Evolutionary conservation across 2,888 invertebrate genomes (phyloP), one percentile per base, ranked within the genome.

Genomic region (Phengaris alcon): DNA sequence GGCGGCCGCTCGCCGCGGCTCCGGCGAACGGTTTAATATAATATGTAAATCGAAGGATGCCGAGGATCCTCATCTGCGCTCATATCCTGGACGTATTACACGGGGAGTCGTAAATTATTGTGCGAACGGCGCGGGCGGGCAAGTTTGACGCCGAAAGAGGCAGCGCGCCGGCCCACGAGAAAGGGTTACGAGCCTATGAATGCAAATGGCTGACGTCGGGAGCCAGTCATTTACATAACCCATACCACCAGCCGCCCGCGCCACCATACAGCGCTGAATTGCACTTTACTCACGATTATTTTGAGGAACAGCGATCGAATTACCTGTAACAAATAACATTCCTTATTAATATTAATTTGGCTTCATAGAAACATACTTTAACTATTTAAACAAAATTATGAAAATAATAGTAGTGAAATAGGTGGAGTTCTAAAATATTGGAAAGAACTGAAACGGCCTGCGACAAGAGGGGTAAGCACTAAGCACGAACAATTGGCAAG

Each of bases 101-200:
- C 85, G 82, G 90, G 88, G 89, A 87, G 86, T 91, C 92, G 90
- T 93, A 93, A 93, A 93, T 93, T 90, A 91, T 90, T 87, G 88
- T 89, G 88, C 86, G 87, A 90, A 90, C 90, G 88, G 87, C 89
- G 84, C 89, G 70, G 46, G 52, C 48, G 84, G 89, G 52, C 69
- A 12, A 52, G 89, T 91, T 92, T 90, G 89, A 91, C 88, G 88
- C 84, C 82, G 64, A 22, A 74, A 74, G 51, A 74, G 55, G 69
- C 69, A 35, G 57, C 69, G 48, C 48, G 57, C 46, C 22, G 75
- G 35, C 35, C 35, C 35, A 35, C 35, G 48, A 70, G 22, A 88
- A 90, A 91, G 92, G 93, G 92, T 93, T 93, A 91, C 89, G 89
- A 90, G 91, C 91, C 93, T 90, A 93, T 93, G 93, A 93, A 93